Base-by-base conservation (phyloP, 2,113 vertebrate species). In the Onychostoma macrolepis region DNA sequence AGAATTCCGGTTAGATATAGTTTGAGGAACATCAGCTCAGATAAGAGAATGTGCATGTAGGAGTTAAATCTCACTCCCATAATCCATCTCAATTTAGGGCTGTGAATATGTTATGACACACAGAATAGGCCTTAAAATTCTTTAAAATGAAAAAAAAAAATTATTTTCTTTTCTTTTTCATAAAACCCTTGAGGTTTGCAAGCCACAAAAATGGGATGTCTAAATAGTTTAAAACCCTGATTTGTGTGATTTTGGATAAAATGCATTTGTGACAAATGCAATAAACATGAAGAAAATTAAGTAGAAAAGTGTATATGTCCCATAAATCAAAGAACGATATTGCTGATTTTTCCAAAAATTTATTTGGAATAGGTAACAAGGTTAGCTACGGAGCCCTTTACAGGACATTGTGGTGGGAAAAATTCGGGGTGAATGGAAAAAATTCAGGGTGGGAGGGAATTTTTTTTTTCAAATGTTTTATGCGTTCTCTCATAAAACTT, bases 1-100 rank as follows among this genome's bases (percentile, higher is more conserved):
- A 50, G 48, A 15, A 50, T 50, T 50, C 48, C 48, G 4, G 48
- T 50, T 50, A 17, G 48, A 50, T 50, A 50, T 17, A 17, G 15
- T 50, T 50, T 50, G 48, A 50, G 48, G 48, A 50, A 50, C 53
- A 21, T 65, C 13, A 24, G 33, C 71, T 8, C 30, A 75, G 86
- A 86, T 86, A 69, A 86, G 50, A 41, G 17, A 33, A 72, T 72
- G 28, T 4, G 65, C 45, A 15, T 17, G 45, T 72, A 9, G 65
- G 9, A 63, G 36, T 36, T 79, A 30, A 85, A 85, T 24, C 69
- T 61, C 48, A 78, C 8, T 43, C n/a, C 71, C 50, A 71, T 50
- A 56, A 75, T 26, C 41, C 79, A 63, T 63, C 33, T 43, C 13
- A 69, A 5, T 11, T 11, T 67, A 69, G 19, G 65, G 6, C 30